phyloP scores from a whole-genome alignment of 2,797 vertebrate species.

The Triplophysa yarkandensis region DNA sequence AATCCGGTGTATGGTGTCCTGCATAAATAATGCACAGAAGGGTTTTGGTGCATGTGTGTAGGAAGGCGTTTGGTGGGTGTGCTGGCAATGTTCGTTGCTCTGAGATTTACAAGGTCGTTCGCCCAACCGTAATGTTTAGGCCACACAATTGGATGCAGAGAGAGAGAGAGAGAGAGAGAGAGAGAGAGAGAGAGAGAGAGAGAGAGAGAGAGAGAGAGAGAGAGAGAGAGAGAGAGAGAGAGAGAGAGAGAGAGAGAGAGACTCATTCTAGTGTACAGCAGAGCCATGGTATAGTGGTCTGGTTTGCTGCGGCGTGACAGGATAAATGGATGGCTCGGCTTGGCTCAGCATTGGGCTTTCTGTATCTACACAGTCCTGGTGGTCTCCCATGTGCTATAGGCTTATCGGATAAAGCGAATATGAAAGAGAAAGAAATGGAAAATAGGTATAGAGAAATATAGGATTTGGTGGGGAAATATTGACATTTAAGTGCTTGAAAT shows the following conservation, averaged over 20 bases:
- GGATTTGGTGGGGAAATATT: background rate
- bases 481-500: constrained; percentile 3
- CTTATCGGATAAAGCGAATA: constrained; percentile 18
- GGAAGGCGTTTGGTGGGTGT: constrained; percentile 42
- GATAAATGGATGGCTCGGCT: constrained; percentile 34
- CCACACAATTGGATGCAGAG: constrained; percentile 20
- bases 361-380: constrained; percentile 33
- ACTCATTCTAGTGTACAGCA: background rate
- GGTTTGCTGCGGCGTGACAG: constrained; percentile 27
- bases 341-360: constrained; percentile 40
- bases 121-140: constrained; percentile 36
- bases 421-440: background rate
- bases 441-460: background rate
- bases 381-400: constrained; percentile 13
- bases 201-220: background rate
- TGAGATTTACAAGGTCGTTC: constrained; percentile 46
- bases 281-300: constrained; percentile 29
- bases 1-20: constrained; percentile 44
- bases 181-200: background rate
- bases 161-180: constrained; percentile 15
- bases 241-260: background rate
- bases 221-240: background rate
- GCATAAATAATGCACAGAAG: constrained; percentile 42
- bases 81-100: constrained; percentile 40
- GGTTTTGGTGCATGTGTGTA: constrained; percentile 43